Percentiles rank a stretch among this genome's conserved stretches.
phyloP scores from a whole-genome alignment of 2,888 invertebrate genomes.

The Plebejus anna region DNA sequence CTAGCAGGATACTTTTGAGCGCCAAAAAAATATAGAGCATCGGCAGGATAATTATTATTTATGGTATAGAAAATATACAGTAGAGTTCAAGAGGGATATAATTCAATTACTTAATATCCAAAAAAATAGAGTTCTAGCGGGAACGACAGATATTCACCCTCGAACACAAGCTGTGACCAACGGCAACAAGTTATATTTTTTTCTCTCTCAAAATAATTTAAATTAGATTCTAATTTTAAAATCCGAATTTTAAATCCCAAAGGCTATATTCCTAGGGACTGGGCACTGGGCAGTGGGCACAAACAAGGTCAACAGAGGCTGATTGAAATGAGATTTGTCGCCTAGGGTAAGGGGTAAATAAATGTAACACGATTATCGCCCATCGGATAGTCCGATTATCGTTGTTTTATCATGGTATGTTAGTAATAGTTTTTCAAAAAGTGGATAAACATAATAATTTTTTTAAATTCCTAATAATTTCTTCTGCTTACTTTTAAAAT shows the following conservation, averaged over 20 bases:
- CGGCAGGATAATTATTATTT: too few relatives aligned
- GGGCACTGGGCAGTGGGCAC: not conserved
- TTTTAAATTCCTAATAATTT: too few relatives aligned
- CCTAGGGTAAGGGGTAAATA: not conserved
- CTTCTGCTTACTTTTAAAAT: too few relatives aligned
- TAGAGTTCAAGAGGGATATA: too few relatives aligned
- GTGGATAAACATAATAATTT: too few relatives aligned
- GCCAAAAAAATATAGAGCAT: too few relatives aligned
- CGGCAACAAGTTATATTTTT: not conserved
- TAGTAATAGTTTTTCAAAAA: not conserved
- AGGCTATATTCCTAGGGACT: not conserved
- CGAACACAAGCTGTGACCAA: not conserved
- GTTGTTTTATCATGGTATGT: not conserved
- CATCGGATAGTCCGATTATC: not conserved
- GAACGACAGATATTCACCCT: not conserved
- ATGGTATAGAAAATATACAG: too few relatives aligned
- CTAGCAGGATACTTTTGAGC: too few relatives aligned
- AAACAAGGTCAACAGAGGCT: not conserved
- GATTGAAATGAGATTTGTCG: slow-evolving; percentile 11
- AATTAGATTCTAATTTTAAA: not conserved
- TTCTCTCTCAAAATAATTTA: not conserved
- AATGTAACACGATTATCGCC: slow-evolving; percentile 8
- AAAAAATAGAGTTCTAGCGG: not conserved
- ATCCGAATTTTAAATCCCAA: too few relatives aligned
- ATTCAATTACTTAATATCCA: too few relatives aligned